These are phyloP conservation scores for Peromyscus nudipes DNA, from an alignment of 2,797 vertebrate species.

Conservation along the genomic window DNA sequence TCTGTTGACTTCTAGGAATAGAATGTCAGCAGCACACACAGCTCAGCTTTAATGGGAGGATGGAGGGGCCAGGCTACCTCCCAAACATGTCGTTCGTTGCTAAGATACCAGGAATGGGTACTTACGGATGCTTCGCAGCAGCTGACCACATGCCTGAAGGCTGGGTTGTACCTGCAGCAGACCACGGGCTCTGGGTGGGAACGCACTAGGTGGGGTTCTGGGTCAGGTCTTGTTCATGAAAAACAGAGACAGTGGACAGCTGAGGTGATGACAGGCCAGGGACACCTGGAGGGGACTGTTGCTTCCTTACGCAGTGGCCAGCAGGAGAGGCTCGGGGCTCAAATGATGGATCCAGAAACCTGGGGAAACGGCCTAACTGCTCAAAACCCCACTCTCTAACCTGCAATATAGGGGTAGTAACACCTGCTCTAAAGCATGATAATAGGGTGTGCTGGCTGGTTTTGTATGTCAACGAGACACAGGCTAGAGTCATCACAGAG, in stretches of 20 bases:
- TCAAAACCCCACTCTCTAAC: neutral
- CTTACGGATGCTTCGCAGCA: conserved; percentile 92
- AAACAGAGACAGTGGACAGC: conserved; percentile 54
- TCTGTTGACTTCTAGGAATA: neutral
- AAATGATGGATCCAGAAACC: neutral
- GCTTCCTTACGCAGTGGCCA: no score
- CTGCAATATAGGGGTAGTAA: neutral
- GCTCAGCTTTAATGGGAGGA: neutral
- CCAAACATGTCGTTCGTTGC: neutral
- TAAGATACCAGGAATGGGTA: conserved; percentile 33
- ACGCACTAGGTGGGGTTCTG: conserved; percentile 81
- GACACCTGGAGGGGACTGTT: rapidly evolving
- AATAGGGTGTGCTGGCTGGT: neutral
- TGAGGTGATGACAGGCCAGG: neutral
- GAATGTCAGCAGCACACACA: neutral
- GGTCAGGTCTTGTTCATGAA: conserved; percentile 80
- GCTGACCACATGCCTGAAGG: conserved; percentile 92
- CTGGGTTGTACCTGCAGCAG: conserved; percentile 90
- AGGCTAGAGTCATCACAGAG: neutral
- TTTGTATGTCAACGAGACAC: neutral
- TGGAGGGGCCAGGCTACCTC: neutral
- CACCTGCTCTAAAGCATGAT: neutral
- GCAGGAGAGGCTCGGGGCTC: neutral
- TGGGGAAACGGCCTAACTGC: neutral
- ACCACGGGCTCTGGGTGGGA: conserved; percentile 91